These are phyloP conservation scores for Beaufortia kweichowensis DNA, from an alignment of 2,113 vertebrate genomes.

Conservation along the genomic window DNA sequence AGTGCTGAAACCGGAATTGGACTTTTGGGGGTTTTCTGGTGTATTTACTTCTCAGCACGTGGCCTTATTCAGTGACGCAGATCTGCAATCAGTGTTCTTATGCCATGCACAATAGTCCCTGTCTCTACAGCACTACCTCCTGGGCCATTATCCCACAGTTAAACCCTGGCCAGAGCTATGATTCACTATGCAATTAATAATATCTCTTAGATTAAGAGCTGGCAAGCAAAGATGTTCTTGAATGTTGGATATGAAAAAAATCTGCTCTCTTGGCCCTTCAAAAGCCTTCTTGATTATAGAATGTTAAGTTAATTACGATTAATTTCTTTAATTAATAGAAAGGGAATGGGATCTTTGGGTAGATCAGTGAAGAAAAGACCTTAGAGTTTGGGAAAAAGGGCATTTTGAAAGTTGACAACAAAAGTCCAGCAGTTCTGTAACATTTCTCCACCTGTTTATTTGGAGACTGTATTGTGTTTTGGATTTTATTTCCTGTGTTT, in stretches of 20 bases:
- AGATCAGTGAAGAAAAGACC: slow-evolving; percentile 1
- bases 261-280: slow-evolving; percentile 10
- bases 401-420: background rate
- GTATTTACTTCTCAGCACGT: slow-evolving; percentile 10
- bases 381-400: slow-evolving; percentile 4
- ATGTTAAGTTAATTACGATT: slow-evolving; percentile 37
- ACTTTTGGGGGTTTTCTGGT: background rate
- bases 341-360: background rate
- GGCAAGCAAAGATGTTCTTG: slow-evolving; percentile 4
- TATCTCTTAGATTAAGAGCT: slow-evolving; percentile 34
- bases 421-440: background rate
- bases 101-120: background rate
- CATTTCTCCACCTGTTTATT: slow-evolving; percentile 35
- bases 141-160: slow-evolving; percentile 11
- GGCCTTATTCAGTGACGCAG: background rate
- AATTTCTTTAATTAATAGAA: slow-evolving; percentile 33
- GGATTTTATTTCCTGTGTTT: slow-evolving; percentile 42
- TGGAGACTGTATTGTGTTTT: slow-evolving; percentile 26
- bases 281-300: slow-evolving; percentile 30
- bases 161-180: slow-evolving; percentile 20
- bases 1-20: slow-evolving; percentile 13
- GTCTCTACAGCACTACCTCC: slow-evolving; percentile 1
- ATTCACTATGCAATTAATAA: slow-evolving; percentile 44
- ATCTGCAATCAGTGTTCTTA: slow-evolving; percentile 41
- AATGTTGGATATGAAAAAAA: slow-evolving; percentile 22